phyloP scores from a whole-genome alignment of 2,797 vertebrate species.

The Chelidonichthys spinosus region DNA sequence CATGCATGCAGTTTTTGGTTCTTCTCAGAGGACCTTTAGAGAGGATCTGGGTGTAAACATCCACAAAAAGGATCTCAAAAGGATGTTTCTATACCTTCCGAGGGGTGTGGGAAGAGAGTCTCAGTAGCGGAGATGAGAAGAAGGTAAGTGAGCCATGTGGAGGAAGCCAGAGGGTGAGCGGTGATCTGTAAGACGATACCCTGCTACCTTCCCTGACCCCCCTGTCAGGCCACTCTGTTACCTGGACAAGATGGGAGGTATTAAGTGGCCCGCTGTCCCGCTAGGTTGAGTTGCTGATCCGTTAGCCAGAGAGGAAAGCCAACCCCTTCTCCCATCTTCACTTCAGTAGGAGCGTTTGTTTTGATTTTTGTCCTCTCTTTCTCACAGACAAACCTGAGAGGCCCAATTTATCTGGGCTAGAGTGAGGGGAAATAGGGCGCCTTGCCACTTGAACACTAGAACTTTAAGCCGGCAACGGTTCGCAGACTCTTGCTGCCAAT shows the following conservation, averaged over 20 bases:
- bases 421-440: conserved; percentile 80
- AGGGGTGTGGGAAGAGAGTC: conserved; percentile 69
- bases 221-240: conserved; percentile 79
- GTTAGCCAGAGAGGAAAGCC: conserved; percentile 79
- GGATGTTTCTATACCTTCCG: conserved; percentile 49
- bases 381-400: conserved; percentile 85
- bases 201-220: conserved; percentile 84
- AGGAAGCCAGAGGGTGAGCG: conserved; percentile 80
- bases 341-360: conserved; percentile 84
- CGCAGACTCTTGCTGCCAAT: conserved; percentile 66
- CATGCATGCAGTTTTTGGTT: not conserved
- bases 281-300: conserved; percentile 83
- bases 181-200: conserved; percentile 82
- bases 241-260: conserved; percentile 81
- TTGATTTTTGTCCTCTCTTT: conserved; percentile 82
- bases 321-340: conserved; percentile 82
- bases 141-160: conserved; percentile 79
- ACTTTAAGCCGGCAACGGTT: conserved; percentile 80
- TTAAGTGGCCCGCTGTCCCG: conserved; percentile 82
- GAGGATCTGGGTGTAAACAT: conserved; percentile 20
- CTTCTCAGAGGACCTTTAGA: not conserved
- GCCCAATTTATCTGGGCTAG: conserved; percentile 80
- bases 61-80: conserved; percentile 46
- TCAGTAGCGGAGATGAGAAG: conserved; percentile 71
- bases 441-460: conserved; percentile 83